Conservation (phyloP, 2,113 vertebrate species). For the Notarius lentiginosus region DNA sequence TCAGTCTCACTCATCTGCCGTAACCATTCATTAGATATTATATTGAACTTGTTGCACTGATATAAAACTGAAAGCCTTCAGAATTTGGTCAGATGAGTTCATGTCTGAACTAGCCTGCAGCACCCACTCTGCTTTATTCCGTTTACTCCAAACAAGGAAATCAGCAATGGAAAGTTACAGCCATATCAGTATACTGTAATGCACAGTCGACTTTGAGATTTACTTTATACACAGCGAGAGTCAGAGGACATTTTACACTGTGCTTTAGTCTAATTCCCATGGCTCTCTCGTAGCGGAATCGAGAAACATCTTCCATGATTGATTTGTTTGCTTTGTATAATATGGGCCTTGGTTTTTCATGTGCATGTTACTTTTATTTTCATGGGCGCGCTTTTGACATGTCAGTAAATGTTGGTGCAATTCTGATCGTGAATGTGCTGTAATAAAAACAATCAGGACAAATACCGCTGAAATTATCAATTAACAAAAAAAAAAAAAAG, state of each 20-base stretch:
- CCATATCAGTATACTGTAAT: neutral
- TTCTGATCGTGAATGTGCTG: neutral
- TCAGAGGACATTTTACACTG: neutral
- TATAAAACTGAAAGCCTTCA: neutral
- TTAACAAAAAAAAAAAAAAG: slow-evolving; percentile 29
- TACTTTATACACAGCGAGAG: slow-evolving; percentile 1
- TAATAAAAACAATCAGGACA: neutral
- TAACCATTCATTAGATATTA: neutral
- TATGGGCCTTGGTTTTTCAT: neutral
- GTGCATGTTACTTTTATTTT: neutral
- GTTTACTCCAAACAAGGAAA: neutral
- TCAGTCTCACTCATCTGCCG: neutral
- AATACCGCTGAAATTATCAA: slow-evolving; percentile 20
- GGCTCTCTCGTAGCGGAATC: neutral
- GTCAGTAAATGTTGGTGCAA: neutral
- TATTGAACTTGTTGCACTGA: neutral
- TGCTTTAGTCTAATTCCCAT: neutral
- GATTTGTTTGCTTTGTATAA: neutral
- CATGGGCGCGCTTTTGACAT: neutral
- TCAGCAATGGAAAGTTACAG: neutral
- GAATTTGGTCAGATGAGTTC: neutral
- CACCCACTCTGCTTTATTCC: neutral
- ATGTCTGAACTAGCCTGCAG: neutral
- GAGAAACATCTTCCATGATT: neutral
- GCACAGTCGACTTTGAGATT: neutral